phyloP scores from a whole-genome alignment of 1,140 invertebrate genomes.

The Nebria ingens region DNA sequence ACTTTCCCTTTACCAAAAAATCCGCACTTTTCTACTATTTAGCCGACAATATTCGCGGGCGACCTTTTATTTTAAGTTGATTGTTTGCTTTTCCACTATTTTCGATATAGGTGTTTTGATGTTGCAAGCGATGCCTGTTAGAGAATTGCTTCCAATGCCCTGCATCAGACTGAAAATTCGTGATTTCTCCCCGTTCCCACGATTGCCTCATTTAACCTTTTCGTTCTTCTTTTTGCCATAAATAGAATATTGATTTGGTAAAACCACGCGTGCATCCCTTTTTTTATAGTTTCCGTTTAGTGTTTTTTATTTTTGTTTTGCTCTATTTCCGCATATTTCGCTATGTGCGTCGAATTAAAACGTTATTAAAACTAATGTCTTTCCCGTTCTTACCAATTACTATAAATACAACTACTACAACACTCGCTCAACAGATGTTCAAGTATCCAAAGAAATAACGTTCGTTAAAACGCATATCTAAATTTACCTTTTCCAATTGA shows the following conservation, averaged over 20 bases:
- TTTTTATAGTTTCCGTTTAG: too few relatives aligned
- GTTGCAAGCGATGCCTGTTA: constrained; percentile 9
- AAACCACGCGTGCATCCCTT: not conserved
- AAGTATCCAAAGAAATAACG: too few relatives aligned
- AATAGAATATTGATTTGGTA: too few relatives aligned
- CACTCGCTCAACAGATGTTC: too few relatives aligned
- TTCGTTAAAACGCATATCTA: too few relatives aligned
- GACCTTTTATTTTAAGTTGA: constrained; percentile 11
- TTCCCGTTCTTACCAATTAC: too few relatives aligned
- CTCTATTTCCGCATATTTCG: too few relatives aligned
- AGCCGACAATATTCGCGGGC: not conserved
- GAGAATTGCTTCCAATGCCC: too few relatives aligned
- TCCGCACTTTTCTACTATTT: not conserved
- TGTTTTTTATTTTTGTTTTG: too few relatives aligned
- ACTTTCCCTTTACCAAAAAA: not conserved
- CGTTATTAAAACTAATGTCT: too few relatives aligned
- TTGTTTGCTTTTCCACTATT: constrained; percentile 13
- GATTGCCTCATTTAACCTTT: not conserved
- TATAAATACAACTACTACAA: too few relatives aligned
- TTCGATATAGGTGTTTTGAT: constrained; percentile 12
- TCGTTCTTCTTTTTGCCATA: not conserved
- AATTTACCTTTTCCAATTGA: constrained; percentile 13
- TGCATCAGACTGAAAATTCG: constrained; percentile 15
- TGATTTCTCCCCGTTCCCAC: constrained; percentile 7
- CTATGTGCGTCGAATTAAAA: too few relatives aligned